Percentiles rank a stretch among this genome's conserved stretches.
These are phyloP conservation scores for Neria commutata DNA, from an alignment of 2,888 invertebrate genomes.

Conservation along the genomic window DNA sequence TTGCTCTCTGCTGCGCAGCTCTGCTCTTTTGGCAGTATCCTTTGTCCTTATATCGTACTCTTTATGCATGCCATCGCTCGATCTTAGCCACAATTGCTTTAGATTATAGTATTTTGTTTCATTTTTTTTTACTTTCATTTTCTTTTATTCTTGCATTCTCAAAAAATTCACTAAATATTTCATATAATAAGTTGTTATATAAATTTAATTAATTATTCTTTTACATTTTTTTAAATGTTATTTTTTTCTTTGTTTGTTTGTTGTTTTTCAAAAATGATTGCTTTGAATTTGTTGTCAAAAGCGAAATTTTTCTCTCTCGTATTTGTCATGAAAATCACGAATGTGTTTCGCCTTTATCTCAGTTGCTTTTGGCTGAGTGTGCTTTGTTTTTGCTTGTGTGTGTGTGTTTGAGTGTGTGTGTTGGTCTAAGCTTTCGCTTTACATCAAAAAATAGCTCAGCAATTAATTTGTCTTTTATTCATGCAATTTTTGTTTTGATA, in stretches of 20 bases:
- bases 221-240: conserved; percentile 18
- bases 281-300: conserved; percentile 58
- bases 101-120: too few relatives aligned
- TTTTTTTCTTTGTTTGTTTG: conserved; percentile 31
- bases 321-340: conserved; percentile 59
- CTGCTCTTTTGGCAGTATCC: background rate
- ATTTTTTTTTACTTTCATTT: conserved; percentile 12
- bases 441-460: conserved; percentile 21
- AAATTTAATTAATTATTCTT: conserved; percentile 42
- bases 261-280: conserved; percentile 55
- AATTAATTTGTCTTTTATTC: conserved; percentile 13
- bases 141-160: conserved; percentile 31
- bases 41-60: background rate
- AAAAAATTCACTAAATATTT: conserved; percentile 58
- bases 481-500: background rate
- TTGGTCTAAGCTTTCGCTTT: conserved; percentile 30
- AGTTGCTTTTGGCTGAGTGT: too few relatives aligned
- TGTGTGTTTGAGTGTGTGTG: background rate
- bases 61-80: too few relatives aligned
- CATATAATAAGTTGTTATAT: conserved; percentile 39
- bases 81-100: too few relatives aligned
- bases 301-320: too few relatives aligned
- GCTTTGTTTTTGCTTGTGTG: conserved; percentile 1
- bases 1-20: too few relatives aligned
- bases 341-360: conserved; percentile 49